Base-by-base conservation (phyloP, 2,888 invertebrate genomes). In the Cheilosia vulpina region DNA sequence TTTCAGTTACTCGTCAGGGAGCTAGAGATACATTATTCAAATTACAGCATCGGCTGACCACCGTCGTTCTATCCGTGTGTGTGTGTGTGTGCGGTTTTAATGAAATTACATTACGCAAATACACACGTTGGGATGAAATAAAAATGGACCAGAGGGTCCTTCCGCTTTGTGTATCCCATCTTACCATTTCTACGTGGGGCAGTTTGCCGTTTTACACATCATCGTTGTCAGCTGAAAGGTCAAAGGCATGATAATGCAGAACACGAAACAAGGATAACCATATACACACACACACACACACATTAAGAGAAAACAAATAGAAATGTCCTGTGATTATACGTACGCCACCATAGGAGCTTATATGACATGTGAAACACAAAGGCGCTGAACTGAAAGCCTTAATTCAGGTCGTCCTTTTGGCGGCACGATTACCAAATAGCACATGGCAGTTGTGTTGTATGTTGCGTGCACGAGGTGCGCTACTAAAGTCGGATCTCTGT, bases 401-500 rank as follows among this genome's bases (percentile, higher is more conserved):
- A 77, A 85, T 85, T 81, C 77, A 80, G 80, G 81, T 85, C 85
- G 85, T 72, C 75, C 75, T 69, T 84, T 84, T 80, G 69, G 69
- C 84, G 75, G 84, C 85, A 77, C 81, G 75, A 72, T 72, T 83
- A 66, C 65, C 60, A 77, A 19, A 53, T 3, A 47, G 19, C 65
- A 55, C 80, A 71, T 71, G 76, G 47, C 50, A 43, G 62, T 75
- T 62, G 66, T 66, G 57, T 31, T 47, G 31, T 31, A 17, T 57
- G 55, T 71, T 66, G 75, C 75, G 73, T 75, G 75, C 43, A 19
- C 47, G 57, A 19, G 5, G 31, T 43, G 43, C 31, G n/a, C 57
- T 38, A 55, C 43, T 27, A 41, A 41, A 24, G 13, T n/a, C 27
- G 68, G 68, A 66, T 66, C 69, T 58, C 19, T 7, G 1, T 15